Conservation (phyloP, 2,888 invertebrate species). For the Pyralis farinalis region DNA sequence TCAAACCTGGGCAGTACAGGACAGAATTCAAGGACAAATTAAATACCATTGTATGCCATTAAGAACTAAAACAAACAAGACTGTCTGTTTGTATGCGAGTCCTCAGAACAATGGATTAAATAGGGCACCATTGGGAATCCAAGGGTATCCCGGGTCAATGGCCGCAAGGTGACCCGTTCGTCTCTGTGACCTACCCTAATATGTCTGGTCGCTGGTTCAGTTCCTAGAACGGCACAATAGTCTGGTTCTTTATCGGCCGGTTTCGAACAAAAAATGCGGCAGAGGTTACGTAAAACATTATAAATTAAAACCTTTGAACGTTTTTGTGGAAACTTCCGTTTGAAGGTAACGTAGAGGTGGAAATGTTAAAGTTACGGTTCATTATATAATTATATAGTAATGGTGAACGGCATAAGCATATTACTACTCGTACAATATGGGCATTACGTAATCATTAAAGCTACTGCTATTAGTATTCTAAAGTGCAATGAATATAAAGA, state of each 20-base stretch:
- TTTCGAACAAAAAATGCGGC: slow-evolving; percentile 14
- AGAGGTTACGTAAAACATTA: neutral
- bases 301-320: neutral
- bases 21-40: too few relatives aligned
- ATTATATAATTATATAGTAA: too few relatives aligned
- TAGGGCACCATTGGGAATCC: slow-evolving; percentile 1
- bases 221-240: slow-evolving; percentile 59
- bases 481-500: too few relatives aligned
- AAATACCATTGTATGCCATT: too few relatives aligned
- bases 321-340: slow-evolving; percentile 1
- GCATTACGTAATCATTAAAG: too few relatives aligned
- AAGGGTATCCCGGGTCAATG: slow-evolving; percentile 12
- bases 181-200: slow-evolving; percentile 66
- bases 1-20: too few relatives aligned
- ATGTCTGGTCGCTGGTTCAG: slow-evolving; percentile 37
- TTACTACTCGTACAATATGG: too few relatives aligned
- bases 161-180: slow-evolving; percentile 29
- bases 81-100: too few relatives aligned
- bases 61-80: too few relatives aligned
- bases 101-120: neutral
- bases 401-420: too few relatives aligned
- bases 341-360: neutral
- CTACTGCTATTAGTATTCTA: too few relatives aligned
- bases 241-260: slow-evolving; percentile 32
- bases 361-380: too few relatives aligned